These are phyloP conservation scores for Yoshiicerus persimilis DNA, from an alignment of 1,140 invertebrate genomes.

Conservation along the genomic window DNA sequence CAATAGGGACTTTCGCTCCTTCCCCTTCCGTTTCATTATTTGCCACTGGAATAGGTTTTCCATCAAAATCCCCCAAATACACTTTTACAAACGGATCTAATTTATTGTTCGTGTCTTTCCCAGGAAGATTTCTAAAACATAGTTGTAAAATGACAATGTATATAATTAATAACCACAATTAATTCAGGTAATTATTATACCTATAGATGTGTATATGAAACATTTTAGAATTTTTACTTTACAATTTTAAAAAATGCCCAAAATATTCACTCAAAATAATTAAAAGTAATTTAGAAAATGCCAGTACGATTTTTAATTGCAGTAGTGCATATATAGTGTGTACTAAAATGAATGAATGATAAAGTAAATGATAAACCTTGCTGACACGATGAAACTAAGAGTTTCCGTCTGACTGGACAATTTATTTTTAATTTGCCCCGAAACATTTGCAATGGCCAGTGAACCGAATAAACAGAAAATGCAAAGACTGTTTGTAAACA, in stretches of 20 bases:
- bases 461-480: not conserved
- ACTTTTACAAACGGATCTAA: conserved; percentile 37
- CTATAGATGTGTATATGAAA: too few species aligned
- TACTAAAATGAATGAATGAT: too few species aligned
- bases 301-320: too few species aligned
- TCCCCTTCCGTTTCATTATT: not conserved
- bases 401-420: not conserved
- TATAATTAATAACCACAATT: not conserved
- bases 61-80: not conserved
- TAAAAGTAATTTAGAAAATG: too few species aligned
- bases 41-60: not conserved
- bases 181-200: too few species aligned
- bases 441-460: not conserved
- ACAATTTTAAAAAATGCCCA: too few species aligned
- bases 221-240: too few species aligned
- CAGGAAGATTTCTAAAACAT: not conserved
- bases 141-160: not conserved
- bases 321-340: too few species aligned
- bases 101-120: conserved; percentile 16
- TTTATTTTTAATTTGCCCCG: not conserved
- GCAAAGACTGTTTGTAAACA: not conserved
- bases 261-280: too few species aligned
- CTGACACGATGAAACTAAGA: conserved; percentile 14
- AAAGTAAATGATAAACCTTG: conserved; percentile 2
- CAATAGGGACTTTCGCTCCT: not conserved